Evolutionary conservation across 53 echinoderm and acorn worm genomes (phyloP), one percentile per base, ranked within the genome.

Genomic region (Holothuria scabra): DNA sequence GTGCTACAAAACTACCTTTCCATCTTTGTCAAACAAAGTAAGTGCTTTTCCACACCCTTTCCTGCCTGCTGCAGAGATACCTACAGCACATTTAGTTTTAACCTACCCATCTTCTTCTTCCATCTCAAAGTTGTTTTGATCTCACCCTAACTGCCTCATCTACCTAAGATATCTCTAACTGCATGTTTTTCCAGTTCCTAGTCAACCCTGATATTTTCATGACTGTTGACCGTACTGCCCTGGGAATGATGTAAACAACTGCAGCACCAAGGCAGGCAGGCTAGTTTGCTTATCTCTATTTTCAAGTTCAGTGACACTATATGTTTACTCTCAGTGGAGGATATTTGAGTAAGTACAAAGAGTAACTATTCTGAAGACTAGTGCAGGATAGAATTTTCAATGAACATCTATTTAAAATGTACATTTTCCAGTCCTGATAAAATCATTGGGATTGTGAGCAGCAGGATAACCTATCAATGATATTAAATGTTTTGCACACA

Each of bases 201-300:
- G 72, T 72, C 46, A 72, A 72, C 46, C 72, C 72, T 72, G 72
- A 72, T 72, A 72, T 72, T 72, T 72, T 72, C 72, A 72, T 72
- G 72, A 72, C 72, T 72, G 46, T 72, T 72, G 72, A 72, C 72
- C 72, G 48, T 72, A 72, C 46, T 46, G 48, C 72, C 72, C 72
- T 72, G 72, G 72, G 72, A 72, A 44, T 48, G 72, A 41, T 44
- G 72, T 44, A 72, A 72, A 72, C 72, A 72, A 72, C 72, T 72
- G 46, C 28, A 72, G 72, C 44, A 72, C 22, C 46, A 72, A n/a
- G 72, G 28, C 33, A 37, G n/a, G 26, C 37, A 69, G 69, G 35
- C 69, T 30, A 28, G 28, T 52, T 52, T 52, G 72, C 72, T 72
- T 72, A 72, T 72, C 72, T 72, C 6, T 12, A 21, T 30, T 72